These are phyloP conservation scores for Heterodera schachtii DNA, from an alignment of 1,140 invertebrate species.

Conservation along the genomic window DNA sequence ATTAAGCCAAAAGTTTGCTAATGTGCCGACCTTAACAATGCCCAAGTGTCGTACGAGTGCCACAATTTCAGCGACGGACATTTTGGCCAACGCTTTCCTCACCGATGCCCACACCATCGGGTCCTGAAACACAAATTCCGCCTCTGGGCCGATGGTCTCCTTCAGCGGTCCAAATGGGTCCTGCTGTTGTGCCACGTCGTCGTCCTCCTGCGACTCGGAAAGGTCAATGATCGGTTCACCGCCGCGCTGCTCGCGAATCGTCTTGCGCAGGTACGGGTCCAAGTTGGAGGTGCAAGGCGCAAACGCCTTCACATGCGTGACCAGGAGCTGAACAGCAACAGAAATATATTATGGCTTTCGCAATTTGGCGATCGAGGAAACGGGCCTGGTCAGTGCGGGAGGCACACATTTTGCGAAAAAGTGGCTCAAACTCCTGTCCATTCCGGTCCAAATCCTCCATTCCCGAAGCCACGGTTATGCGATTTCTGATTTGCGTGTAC, in stretches of 20 bases:
- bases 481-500: constrained; percentile 49
- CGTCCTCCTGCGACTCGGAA: constrained; percentile 45
- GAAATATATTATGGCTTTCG: no score
- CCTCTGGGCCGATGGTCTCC: constrained; percentile 42
- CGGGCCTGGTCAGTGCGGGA: constrained; percentile 25
- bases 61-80: constrained; percentile 39
- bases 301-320: constrained; percentile 59
- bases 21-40: constrained; percentile 11
- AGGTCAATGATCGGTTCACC: constrained; percentile 35
- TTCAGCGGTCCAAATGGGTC: constrained; percentile 38
- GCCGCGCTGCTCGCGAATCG: constrained; percentile 48
- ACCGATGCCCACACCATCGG: constrained; percentile 53
- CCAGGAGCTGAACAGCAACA: constrained; percentile 48
- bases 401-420: constrained; percentile 33
- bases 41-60: constrained; percentile 8
- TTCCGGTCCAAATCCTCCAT: constrained; percentile 60
- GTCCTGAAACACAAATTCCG: constrained; percentile 56
- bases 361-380: background rate
- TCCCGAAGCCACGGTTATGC: constrained; percentile 51
- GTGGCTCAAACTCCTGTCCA: constrained; percentile 54
- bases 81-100: constrained; percentile 54
- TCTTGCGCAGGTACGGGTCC: constrained; percentile 61
- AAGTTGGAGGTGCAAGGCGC: constrained; percentile 63
- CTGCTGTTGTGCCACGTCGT: constrained; percentile 20
- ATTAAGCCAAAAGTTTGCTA: background rate